A percentile compares a stretch with the other conserved stretches of the same genome.
Evolutionary conservation across 2,797 vertebrate species (phyloP).

Genomic region (Phoebastria nigripes): DNA sequence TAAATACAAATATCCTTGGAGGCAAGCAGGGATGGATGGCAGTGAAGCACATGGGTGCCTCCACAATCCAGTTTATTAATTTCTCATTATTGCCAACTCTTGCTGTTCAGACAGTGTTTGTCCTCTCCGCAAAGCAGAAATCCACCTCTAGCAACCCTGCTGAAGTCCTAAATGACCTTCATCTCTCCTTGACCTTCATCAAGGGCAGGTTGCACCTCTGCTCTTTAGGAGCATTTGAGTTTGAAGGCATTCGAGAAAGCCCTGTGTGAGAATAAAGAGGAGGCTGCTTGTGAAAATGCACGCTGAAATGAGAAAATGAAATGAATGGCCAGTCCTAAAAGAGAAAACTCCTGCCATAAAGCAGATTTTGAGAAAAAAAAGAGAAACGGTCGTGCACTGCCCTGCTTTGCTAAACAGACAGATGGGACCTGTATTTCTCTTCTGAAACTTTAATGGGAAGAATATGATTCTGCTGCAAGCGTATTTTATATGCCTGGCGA

Average conservation of each 20-base stretch:
- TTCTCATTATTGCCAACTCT: background rate
- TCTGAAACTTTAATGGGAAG: constrained; percentile 53
- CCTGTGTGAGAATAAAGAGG: background rate
- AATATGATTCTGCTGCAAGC: constrained; percentile 28
- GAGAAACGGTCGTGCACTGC: background rate
- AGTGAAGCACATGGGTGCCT: background rate
- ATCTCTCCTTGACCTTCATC: background rate
- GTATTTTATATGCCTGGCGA: constrained; percentile 27
- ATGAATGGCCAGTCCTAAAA: background rate
- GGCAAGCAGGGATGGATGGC: background rate
- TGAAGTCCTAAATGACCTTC: background rate
- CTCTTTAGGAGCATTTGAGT: background rate
- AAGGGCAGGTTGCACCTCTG: background rate
- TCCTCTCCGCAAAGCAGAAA: background rate
- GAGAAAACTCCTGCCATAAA: background rate
- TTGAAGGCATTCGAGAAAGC: background rate
- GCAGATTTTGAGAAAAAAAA: background rate
- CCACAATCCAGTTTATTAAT: background rate
- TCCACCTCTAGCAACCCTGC: background rate
- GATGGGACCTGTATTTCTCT: constrained; percentile 36
- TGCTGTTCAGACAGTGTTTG: background rate
- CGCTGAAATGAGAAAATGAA: constrained; percentile 7
- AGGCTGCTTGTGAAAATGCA: background rate
- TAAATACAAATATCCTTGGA: background rate
- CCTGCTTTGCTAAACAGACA: constrained; percentile 51